Percentiles rank a stretch among this genome's conserved stretches.
Conservation (phyloP, 2,888 invertebrate species). For the Megastigmus dorsalis region DNA sequence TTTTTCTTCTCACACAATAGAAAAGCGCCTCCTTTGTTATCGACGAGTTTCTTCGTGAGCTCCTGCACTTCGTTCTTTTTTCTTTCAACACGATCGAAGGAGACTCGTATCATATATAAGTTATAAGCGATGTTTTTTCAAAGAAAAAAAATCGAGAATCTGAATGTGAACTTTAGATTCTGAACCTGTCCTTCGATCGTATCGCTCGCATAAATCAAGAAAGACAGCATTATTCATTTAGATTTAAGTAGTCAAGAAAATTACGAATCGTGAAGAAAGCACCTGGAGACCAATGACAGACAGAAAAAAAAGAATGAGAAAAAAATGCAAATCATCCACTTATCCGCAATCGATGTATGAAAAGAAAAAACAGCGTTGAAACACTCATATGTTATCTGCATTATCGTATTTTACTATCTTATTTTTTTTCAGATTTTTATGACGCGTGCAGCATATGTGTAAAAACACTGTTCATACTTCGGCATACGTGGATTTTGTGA, state of each 20-base stretch:
- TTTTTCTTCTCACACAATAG: background rate
- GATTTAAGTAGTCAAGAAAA: slow-evolving; percentile 24
- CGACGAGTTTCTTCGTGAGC: background rate
- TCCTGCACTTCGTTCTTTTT: background rate
- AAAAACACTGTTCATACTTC: background rate
- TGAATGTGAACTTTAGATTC: background rate
- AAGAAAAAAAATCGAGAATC: slow-evolving; percentile 1
- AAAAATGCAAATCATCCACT: slow-evolving; percentile 5
- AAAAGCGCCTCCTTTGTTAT: slow-evolving; percentile 1
- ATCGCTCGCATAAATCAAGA: background rate
- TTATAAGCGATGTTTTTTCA: slow-evolving; percentile 17
- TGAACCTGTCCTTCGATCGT: background rate
- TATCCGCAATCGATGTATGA: background rate
- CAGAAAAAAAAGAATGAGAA: no score
- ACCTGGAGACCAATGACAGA: background rate
- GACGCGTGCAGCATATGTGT: background rate
- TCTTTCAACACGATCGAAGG: background rate
- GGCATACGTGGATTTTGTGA: background rate
- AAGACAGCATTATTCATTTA: slow-evolving; percentile 7
- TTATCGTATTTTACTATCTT: background rate
- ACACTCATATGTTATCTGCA: no score
- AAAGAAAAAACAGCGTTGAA: slow-evolving; percentile 1
- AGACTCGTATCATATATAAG: background rate
- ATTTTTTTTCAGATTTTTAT: background rate
- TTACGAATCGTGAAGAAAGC: background rate